Percentiles rank a stretch among this genome's conserved stretches.
These are phyloP conservation scores for Chondrilla cf. caribensis DNA, from an alignment of 37 sponge, comb jelly and placozoan genomes.

Conservation along the genomic window DNA sequence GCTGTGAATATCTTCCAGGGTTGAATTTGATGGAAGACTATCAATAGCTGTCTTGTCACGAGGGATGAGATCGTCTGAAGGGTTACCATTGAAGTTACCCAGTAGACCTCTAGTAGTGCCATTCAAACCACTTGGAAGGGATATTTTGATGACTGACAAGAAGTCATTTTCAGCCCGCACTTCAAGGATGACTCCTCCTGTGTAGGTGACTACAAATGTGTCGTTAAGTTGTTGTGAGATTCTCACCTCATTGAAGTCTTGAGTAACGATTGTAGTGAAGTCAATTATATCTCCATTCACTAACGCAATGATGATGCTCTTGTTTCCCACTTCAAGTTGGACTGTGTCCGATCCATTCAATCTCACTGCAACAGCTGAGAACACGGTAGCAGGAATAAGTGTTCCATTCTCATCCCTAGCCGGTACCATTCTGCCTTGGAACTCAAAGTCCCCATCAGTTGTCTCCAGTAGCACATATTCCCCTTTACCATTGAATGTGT, in stretches of 20 bases:
- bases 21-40: conserved; percentile 12
- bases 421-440: conserved; percentile 61
- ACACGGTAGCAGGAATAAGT: conserved; percentile 44
- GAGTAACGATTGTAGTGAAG: not conserved
- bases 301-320: not conserved
- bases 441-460: conserved; percentile 32
- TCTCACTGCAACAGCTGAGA: conserved; percentile 55
- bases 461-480: conserved; percentile 62
- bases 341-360: conserved; percentile 23
- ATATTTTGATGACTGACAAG: conserved; percentile 6
- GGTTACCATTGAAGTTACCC: conserved; percentile 41
- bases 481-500: conserved; percentile 76
- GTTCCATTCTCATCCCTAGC: conserved; percentile 11
- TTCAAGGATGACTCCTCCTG: not conserved
- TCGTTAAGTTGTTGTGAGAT: conserved; percentile 7
- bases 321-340: conserved; percentile 17
- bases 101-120: conserved; percentile 32
- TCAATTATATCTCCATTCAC: conserved; percentile 28
- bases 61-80: conserved; percentile 41
- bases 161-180: conserved; percentile 39
- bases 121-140: not conserved
- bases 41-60: not conserved
- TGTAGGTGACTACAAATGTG: conserved; percentile 17
- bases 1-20: conserved; percentile 45
- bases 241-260: conserved; percentile 12